Evolutionary conservation across 1,140 invertebrate species (phyloP).

Genomic region (Mizuhopecten yessoensis): DNA sequence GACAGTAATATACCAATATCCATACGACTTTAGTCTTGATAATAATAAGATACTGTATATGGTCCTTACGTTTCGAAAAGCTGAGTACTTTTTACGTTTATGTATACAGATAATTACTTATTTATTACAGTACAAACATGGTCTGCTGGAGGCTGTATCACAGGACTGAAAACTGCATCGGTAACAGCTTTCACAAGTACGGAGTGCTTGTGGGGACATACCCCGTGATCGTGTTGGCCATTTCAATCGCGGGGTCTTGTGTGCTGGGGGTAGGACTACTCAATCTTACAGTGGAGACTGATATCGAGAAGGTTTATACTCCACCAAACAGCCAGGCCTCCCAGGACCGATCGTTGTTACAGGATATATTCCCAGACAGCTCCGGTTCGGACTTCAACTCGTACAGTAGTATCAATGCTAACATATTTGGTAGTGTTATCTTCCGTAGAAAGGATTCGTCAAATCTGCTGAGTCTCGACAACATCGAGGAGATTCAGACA

Average conservation of each 20-base stretch:
- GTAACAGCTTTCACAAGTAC: slow-evolving; percentile 52
- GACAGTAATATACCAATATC: no score
- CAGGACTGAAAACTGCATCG: slow-evolving; percentile 52
- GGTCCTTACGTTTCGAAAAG: no score
- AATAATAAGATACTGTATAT: no score
- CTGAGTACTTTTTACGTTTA: no score
- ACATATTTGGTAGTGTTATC: slow-evolving; percentile 48
- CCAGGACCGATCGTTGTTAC: not conserved
- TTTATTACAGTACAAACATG: not conserved
- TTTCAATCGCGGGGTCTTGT: slow-evolving; percentile 56
- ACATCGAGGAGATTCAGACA: not conserved
- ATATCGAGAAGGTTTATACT: slow-evolving; percentile 57
- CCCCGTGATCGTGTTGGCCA: slow-evolving; percentile 50
- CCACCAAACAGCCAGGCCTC: slow-evolving; percentile 47
- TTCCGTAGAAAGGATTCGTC: slow-evolving; percentile 44
- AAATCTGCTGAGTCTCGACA: slow-evolving; percentile 44
- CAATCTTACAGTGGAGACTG: slow-evolving; percentile 49
- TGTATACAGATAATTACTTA: no score
- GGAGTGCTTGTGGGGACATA: slow-evolving; percentile 57
- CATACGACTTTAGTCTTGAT: no score
- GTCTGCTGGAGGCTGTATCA: not conserved
- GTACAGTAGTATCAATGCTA: slow-evolving; percentile 36
- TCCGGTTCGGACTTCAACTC: not conserved
- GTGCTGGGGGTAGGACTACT: slow-evolving; percentile 67
- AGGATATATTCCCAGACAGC: not conserved